Evolutionary conservation across 2,797 vertebrate species (phyloP), one percentile per base, ranked within the genome.

Genomic region (Ataeniobius toweri): DNA sequence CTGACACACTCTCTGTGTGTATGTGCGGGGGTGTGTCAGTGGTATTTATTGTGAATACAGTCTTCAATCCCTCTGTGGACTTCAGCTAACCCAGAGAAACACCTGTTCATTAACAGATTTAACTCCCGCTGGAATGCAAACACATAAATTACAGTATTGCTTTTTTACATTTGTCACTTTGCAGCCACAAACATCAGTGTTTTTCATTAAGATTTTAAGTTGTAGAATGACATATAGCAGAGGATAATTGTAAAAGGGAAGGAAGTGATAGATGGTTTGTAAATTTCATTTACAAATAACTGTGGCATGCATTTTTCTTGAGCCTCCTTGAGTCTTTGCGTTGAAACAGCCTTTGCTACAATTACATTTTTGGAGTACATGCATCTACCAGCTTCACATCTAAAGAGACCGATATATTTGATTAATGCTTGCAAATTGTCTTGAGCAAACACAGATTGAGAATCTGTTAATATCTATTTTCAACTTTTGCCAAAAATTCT

Each of bases 71-170:
- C 28, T 81, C 41, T 44, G n/a, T 77, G 82, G 75, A 89, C 84
- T 85, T 69, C 51, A 81, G 75, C 83, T 85, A 89, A 90, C 84
- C 86, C 73, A 71, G 71, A 80, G 73, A 61, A 91, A 78, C 89
- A 87, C 79, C 86, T 90, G 86, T 73, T 83, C 77, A 83, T 87
- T 86, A 90, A 77, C 74, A 83, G 73, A 83, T 74, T 80, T 75
- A 46, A 77, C 73, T 58, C 5, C 50, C 46, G n/a, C 41, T 55
- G 16, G 68, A 73, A 44, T 71, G 68, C 73, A 78, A 83, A 78
- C 80, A 76, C 79, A 81, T 67, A 16, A 41, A 68, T 68, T 24
- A 56, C 55, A 8, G 55, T 56, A 56, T 56, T 56, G 3, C 55
- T 6, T 6, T 6, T 24, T 56, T 6, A 56, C 22, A 24, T 56